These are phyloP conservation scores for Caiman crocodilus DNA, from an alignment of 2,797 vertebrate genomes.

Conservation along the genomic window DNA sequence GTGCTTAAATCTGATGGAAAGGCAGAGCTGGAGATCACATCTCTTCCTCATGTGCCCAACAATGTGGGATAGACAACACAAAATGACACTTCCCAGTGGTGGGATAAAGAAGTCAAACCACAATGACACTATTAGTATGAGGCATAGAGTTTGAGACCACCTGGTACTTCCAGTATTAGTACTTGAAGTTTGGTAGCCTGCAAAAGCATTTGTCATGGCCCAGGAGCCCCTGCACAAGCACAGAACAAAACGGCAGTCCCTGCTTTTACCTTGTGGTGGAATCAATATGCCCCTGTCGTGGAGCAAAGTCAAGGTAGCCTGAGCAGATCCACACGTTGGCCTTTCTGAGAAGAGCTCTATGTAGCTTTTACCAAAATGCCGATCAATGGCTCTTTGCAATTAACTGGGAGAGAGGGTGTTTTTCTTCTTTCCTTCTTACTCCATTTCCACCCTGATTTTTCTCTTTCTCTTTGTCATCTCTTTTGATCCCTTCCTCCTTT, in stretches of 20 bases:
- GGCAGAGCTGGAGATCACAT: neutral
- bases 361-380: neutral
- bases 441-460: neutral
- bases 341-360: neutral
- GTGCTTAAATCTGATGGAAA: neutral
- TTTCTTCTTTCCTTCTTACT: neutral
- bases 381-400: neutral
- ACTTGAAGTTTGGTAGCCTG: too few relatives aligned
- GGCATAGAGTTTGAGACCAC: neutral
- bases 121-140: neutral
- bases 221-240: neutral
- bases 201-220: too few relatives aligned
- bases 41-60: neutral
- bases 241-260: neutral
- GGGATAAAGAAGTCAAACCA: neutral
- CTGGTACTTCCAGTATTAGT: neutral
- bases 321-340: neutral
- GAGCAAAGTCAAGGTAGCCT: neutral
- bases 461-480: neutral
- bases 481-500: neutral
- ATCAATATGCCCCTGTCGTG: neutral
- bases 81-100: neutral
- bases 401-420: neutral
- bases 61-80: neutral
- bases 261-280: rapidly evolving